Evolutionary conservation across 2,797 vertebrate species (phyloP), one percentile per base, ranked within the genome.

Genomic region (Sebastolobus alascanus): DNA sequence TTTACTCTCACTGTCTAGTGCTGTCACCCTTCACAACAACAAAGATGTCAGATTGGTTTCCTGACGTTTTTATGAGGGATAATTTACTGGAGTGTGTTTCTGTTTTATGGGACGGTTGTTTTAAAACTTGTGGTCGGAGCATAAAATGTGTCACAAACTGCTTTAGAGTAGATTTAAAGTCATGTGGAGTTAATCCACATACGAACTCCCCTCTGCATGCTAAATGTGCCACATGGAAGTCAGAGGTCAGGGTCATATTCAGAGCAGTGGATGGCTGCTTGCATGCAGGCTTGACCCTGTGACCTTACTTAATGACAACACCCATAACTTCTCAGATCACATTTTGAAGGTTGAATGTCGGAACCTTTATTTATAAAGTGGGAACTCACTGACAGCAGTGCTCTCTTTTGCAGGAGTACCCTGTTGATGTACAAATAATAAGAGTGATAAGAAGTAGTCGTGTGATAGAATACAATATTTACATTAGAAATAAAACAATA

Each of bases 1-100:
- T 87, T 87, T 77, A 63, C 65, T 87, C 16, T 61, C 43, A 4
- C 10, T 43, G 65, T 37, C 55, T 78, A 52, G 2, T 46, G 8
- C 50, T 40, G 79, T 83, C 65, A 78, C 75, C 22, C 31, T 56
- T 63, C 66, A 78, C 64, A 38, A 40, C 8, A 14, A 22, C 60
- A 46, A 77, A 70, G 22, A 70, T 79, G 55, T 60, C 60, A 55
- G 29, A 77, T 18, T 35, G 37, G 18, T 27, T 14, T 65, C 52
- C 43, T 25, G 33, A 37, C 9, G 22, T 59, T 29, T 84, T 71
- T 64, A 79, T 80, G 68, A 63, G 29, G 4, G 43, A 68, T 64
- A 31, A 55, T 79, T 69, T 0, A 67, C 10, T 31, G 13, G 8
- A 58, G 29, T 58, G 4, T 79, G 33, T 75, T 71, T 76, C 4